Conservation (phyloP, 1,140 invertebrate genomes). For the Trissolcus basalis region DNA sequence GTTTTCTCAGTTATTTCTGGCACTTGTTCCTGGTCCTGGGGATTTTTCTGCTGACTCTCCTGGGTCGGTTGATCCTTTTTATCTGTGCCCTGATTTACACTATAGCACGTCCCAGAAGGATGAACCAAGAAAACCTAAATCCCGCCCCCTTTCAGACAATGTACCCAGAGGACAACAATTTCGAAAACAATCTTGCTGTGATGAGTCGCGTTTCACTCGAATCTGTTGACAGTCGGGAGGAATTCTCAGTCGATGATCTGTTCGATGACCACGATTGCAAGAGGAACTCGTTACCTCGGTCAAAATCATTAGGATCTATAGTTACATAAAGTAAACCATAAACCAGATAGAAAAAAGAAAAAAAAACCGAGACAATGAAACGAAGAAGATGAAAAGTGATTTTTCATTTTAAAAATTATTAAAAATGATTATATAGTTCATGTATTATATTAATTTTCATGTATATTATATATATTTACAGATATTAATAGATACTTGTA, state of each 20-base stretch:
- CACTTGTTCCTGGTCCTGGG: constrained; percentile 57
- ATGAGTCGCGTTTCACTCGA: constrained; percentile 61
- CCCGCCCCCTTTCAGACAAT: constrained; percentile 57
- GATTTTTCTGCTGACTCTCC: constrained; percentile 60
- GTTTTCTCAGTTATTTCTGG: constrained; percentile 56
- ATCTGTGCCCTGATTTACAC: constrained; percentile 62
- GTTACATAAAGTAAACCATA: too few species aligned
- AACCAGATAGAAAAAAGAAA: too few species aligned
- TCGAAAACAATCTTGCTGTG: constrained; percentile 58
- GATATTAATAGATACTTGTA: too few species aligned
- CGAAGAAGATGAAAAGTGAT: too few species aligned
- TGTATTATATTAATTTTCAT: too few species aligned
- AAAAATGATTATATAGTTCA: too few species aligned
- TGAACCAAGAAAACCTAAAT: constrained; percentile 4
- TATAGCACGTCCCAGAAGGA: constrained; percentile 35
- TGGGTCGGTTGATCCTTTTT: constrained; percentile 63
- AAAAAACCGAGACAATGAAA: too few species aligned
- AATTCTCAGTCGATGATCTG: too few species aligned
- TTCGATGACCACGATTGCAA: not conserved
- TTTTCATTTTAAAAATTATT: too few species aligned
- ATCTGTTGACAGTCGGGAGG: constrained; percentile 55
- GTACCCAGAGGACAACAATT: constrained; percentile 63
- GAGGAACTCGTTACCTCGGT: not conserved
- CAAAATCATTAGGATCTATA: too few species aligned
- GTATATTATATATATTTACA: too few species aligned